Evolutionary conservation across 1,140 invertebrate genomes (phyloP), one percentile per base, ranked within the genome.

Genomic region (Episyrphus balteatus): DNA sequence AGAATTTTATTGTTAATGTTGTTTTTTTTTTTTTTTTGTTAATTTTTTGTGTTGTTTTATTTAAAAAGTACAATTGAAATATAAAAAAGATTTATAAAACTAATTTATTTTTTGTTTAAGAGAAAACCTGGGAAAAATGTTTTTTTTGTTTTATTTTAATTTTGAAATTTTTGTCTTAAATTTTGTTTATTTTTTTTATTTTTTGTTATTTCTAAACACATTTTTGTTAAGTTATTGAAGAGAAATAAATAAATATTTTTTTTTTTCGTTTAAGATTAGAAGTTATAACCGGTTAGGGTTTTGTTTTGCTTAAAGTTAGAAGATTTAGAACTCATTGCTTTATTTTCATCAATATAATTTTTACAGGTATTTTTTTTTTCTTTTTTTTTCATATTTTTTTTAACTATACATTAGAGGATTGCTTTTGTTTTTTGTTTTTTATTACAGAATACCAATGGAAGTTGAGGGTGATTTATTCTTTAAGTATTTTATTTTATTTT

Each of bases 301-400:
- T 26, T 26, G 21, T 3, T 26, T 26, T 26, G 21, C 21, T 26
- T 26, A 26, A 26, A 26, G 21, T 26, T 26, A 26, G 21, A 26
- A 26, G 21, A 26, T 26, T 26, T 26, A 26, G 21, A 26, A 26
- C 21, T 26, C 21, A 26, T 26, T 26, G 21, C 15, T 14, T 37
- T 37, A 17, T 37, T 59, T 53, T 48, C 42, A 21, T 44, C 31
- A 33, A 30, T 44, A 13, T 31, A 3, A 9, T 44, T 44, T 26
- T 9, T 13, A 14, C 3, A 9, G 5, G 2, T 33, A 15, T 42
- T 55, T 37, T n/a, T n/a, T 37, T 37, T 37, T 37, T 37, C 10
- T 11, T 37, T 17, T 14, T 37, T 8, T 26, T 26, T 26, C 8
- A 26, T 37, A 37, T 37, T 5, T 37, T 37, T 37, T 37, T n/a